Base-by-base conservation (phyloP, 2,888 invertebrate genomes). In the Lasioglossum villosulum region DNA sequence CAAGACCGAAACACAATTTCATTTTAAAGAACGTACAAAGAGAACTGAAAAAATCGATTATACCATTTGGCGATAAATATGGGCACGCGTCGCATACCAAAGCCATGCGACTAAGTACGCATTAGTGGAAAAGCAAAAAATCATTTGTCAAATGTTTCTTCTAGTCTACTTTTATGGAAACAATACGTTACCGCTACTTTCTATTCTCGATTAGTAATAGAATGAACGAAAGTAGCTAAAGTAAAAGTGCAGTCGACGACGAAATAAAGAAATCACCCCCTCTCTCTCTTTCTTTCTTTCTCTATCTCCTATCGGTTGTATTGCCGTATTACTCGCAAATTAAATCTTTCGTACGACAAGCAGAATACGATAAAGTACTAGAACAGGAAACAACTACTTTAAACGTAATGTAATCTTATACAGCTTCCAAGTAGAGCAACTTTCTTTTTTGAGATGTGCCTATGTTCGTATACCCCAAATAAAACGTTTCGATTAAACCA, bases 371-470 rank as follows among this genome's bases (percentile, higher is more conserved):
- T 71, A 78, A 75, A 52, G 48, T 63, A 78, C 73, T 75, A 63
- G 37, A 66, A 84, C 63, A 30, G 12, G 39, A 71, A 56, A 71
- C 48, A 39, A 79, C 68, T 59, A 56, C 56, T 48, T 81, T 30
- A 30, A 27, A 66, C 66, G 12, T 37, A 37, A 37, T 73, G 30
- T 37, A 52, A 68, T 75, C 23, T 16, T 16, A 71, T 56, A 45
- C 77, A 82, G 66, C 82, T 63, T 42, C 23, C 42, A 45, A 86
- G 39, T 52, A 72, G 66, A 78, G 42, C 59, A 39, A 59, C 39
- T 42, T 84, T 75, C 19, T 34, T 75, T 72, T 70, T 84, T 86
- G 90, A 90, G 88, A 88, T 89, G 90, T 89, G 90, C 88, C 90
- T 90, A 89, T 89, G 63, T 86, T 71, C 72, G 37, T 78, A 37